These are phyloP conservation scores for Cottus gobio DNA, from an alignment of 2,113 vertebrate genomes.

Conservation along the genomic window DNA sequence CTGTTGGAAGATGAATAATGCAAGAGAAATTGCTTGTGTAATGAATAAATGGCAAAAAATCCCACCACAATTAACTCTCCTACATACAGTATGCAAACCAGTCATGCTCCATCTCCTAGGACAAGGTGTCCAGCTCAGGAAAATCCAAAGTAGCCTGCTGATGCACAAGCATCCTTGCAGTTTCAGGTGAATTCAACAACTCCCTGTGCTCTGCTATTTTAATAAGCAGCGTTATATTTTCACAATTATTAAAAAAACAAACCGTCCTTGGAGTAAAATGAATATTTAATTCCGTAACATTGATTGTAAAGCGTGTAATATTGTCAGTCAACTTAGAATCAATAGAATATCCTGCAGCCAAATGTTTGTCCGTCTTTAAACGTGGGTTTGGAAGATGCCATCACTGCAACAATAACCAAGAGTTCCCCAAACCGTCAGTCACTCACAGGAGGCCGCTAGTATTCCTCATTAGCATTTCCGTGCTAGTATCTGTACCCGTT, in stretches of 20 bases:
- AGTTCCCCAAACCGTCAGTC: neutral
- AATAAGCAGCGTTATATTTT: constrained; percentile 11
- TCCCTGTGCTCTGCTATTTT: neutral
- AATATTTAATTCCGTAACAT: constrained; percentile 1
- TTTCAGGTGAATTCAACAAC: constrained; percentile 14
- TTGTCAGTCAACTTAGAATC: neutral
- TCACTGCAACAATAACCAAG: neutral
- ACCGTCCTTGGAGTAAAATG: constrained; percentile 6
- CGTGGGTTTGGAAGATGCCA: constrained; percentile 4
- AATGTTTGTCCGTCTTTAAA: constrained; percentile 10
- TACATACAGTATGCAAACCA: constrained; percentile 69
- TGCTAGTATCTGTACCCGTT: neutral
- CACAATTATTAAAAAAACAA: constrained; percentile 9
- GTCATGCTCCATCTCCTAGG: constrained; percentile 56
- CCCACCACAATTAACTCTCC: constrained; percentile 74
- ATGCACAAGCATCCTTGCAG: constrained; percentile 18
- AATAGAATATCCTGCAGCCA: neutral
- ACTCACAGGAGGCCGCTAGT: constrained; percentile 9
- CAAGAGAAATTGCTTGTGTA: constrained; percentile 73
- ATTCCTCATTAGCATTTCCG: neutral
- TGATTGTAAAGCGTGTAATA: neutral
- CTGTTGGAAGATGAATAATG: constrained; percentile 76
- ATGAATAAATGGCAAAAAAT: constrained; percentile 81
- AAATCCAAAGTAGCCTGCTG: constrained; percentile 45
- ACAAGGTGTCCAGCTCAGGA: constrained; percentile 67